Evolutionary conservation across 2,888 invertebrate genomes (phyloP).

Genomic region (Hyposoter dolosus): DNA sequence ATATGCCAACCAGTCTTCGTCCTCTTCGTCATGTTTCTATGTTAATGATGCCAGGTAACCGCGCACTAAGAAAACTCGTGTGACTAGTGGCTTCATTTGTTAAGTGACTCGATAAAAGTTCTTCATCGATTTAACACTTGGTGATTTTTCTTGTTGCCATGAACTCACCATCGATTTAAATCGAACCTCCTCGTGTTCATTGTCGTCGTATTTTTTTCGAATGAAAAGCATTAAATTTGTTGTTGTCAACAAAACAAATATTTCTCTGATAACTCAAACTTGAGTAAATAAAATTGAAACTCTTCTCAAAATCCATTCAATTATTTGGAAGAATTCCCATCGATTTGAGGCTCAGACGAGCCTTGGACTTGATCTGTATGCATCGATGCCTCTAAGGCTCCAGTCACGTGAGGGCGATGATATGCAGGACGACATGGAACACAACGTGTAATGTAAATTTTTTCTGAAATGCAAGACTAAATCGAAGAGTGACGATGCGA

Average conservation of each 20-base stretch:
- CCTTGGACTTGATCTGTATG: no score
- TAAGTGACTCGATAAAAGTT: slow-evolving; percentile 23
- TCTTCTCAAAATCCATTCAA: neutral
- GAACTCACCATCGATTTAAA: neutral
- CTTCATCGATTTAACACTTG: slow-evolving; percentile 30
- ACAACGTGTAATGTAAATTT: no score
- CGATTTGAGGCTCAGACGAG: neutral
- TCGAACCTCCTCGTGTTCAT: neutral
- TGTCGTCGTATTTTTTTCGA: neutral
- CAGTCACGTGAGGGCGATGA: neutral
- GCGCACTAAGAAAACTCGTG: slow-evolving; percentile 30
- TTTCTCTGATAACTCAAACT: neutral
- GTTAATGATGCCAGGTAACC: slow-evolving; percentile 40
- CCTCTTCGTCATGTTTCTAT: slow-evolving; percentile 54
- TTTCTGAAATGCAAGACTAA: no score
- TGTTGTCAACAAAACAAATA: neutral
- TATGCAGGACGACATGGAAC: no score
- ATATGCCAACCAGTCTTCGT: slow-evolving; percentile 56
- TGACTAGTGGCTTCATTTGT: slow-evolving; percentile 42
- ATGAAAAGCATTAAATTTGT: neutral
- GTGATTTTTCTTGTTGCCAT: neutral
- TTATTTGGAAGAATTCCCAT: neutral
- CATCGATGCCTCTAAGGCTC: no score
- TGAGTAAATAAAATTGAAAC: neutral
- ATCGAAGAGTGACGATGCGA: neutral